Base-by-base conservation (phyloP, 2,888 invertebrate genomes). In the Elmis aenea region DNA sequence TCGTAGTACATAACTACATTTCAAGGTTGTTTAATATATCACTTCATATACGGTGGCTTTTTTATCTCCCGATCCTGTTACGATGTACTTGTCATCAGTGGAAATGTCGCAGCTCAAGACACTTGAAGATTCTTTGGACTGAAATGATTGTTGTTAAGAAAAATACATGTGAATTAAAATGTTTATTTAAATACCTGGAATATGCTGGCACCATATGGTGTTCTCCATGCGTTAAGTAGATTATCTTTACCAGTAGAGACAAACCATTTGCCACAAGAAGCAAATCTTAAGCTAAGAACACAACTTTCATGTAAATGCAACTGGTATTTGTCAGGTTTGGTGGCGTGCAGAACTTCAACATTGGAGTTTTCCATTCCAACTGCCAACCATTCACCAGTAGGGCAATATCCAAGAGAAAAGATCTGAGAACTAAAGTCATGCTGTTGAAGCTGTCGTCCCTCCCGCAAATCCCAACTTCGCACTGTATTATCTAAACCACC, bases 201-300 rank as follows among this genome's bases (percentile, higher is more conserved):
- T 76, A 97, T 92, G 61, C 91, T 92, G 52, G 95, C 94, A 49
- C 96, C 96, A 64, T 96, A 95, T 1, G 97, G 97, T 59, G 96
- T 94, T 61, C 95, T 79, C 95, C 96, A 97, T 21, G 93, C 93
- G 69, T 97, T 95, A 34, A 97, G 77, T 62, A 94, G 75, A 71
- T 96, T 96, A 69, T 99, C 97, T 73, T 96, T 96, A 51, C 95
- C 95, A n/a, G 95, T 96, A 48, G 91, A 93, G 50, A 95, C 92
- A 71, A 99, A 99, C 95, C 96, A 99, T 71, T 96, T 96, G 57
- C 96, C 96, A 64, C 87, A 85, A 31, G 89, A 84, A 28, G 97
- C 95, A 71, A 96, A 97, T 67, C 90, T 83, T 46, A 97, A 76
- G 47, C 95, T 93, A 39, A 97, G 76, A 22, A 99, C 97, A 69